Conservation (phyloP, 2,797 vertebrate species). For the Acanthiza pusilla region DNA sequence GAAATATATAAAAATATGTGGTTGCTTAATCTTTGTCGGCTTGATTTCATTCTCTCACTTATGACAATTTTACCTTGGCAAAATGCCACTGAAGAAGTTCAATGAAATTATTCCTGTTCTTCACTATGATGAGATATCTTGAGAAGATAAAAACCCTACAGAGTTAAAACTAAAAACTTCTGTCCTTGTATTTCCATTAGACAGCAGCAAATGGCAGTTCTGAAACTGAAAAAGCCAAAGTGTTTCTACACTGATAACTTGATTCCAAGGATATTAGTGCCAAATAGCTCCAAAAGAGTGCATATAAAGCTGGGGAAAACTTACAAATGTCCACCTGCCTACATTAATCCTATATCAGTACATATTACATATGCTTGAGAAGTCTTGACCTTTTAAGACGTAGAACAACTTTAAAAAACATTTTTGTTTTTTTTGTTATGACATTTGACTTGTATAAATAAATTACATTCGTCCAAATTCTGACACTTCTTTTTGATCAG, state of each 20-base stretch:
- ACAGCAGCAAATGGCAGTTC: background rate
- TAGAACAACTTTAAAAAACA: background rate
- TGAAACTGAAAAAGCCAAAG: background rate
- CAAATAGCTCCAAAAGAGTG: background rate
- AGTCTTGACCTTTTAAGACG: background rate
- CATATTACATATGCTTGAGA: background rate
- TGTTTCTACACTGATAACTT: background rate
- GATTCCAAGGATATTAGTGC: background rate
- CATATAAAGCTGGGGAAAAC: background rate
- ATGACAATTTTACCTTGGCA: background rate
- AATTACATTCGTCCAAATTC: background rate
- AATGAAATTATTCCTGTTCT: constrained; percentile 8
- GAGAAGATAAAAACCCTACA: background rate
- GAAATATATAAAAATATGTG: constrained; percentile 30
- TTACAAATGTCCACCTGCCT: background rate
- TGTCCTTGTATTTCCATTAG: background rate
- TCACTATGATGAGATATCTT: background rate
- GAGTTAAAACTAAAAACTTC: background rate
- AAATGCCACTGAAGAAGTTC: background rate
- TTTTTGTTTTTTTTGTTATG: background rate
- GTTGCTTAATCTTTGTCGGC: constrained; percentile 20
- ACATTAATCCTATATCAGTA: background rate
- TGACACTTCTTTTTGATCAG: background rate
- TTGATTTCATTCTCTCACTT: constrained; percentile 12
- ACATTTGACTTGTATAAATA: background rate